phyloP scores from a whole-genome alignment of 2,888 invertebrate species.

The Kryphioiulus occultus region DNA sequence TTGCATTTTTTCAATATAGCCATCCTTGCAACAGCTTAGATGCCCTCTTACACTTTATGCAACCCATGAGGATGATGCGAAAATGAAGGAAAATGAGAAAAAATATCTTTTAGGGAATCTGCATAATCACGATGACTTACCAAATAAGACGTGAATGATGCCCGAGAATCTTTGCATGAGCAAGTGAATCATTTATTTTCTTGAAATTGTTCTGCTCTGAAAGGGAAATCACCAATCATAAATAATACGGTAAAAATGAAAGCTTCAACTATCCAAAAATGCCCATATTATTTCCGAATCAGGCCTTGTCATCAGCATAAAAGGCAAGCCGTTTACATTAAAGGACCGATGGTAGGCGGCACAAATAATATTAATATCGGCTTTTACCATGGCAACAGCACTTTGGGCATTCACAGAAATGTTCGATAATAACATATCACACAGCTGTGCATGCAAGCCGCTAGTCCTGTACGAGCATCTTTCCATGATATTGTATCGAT shows the following conservation, averaged over 20 bases:
- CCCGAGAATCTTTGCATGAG: neutral
- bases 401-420: constrained; percentile 27
- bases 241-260: neutral
- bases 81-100: neutral
- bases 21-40: neutral
- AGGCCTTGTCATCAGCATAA: constrained; percentile 4
- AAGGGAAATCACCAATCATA: constrained; percentile 1
- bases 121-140: constrained; percentile 6
- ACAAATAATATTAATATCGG: constrained; percentile 36
- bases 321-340: constrained; percentile 27
- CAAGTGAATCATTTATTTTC: neutral
- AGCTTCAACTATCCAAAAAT: neutral
- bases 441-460: constrained; percentile 18
- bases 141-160: neutral
- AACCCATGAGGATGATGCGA: constrained; percentile 35
- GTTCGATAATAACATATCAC: constrained; percentile 27
- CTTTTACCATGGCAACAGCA: constrained; percentile 35
- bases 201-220: neutral
- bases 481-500: neutral
- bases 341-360: constrained; percentile 27
- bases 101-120: constrained; percentile 32
- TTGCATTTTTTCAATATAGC: neutral
- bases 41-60: neutral
- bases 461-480: neutral
- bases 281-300: neutral